phyloP scores from a whole-genome alignment of 2,888 invertebrate species.

The Drosophila barbarae region DNA sequence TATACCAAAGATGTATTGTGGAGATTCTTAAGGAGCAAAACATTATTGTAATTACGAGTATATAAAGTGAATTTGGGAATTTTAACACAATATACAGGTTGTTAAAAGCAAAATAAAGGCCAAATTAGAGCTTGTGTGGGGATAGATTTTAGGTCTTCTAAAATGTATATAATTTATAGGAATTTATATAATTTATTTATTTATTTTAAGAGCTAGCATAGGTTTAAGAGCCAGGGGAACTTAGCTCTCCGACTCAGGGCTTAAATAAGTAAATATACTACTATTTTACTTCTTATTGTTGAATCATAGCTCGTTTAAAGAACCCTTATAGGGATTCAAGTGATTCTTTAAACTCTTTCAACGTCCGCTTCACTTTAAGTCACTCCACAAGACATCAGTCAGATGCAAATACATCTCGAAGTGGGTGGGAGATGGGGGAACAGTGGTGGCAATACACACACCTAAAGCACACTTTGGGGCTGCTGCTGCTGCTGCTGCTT shows the following conservation, averaged over 20 bases:
- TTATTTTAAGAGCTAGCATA: not conserved
- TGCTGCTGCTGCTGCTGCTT: constrained; percentile 4
- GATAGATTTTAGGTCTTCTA: not conserved
- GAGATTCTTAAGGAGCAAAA: not conserved
- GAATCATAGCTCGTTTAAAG: too few species aligned
- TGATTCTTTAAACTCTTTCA: not conserved
- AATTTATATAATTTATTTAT: not conserved
- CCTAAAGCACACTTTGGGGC: constrained; percentile 33
- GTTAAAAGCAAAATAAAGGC: too few species aligned
- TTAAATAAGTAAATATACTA: too few species aligned
- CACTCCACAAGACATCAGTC: not conserved
- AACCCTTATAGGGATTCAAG: too few species aligned
- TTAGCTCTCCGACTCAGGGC: not conserved
- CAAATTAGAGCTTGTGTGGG: not conserved
- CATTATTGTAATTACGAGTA: too few species aligned
- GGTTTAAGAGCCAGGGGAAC: not conserved
- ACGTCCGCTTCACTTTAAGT: not conserved
- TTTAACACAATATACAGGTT: not conserved
- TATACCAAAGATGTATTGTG: not conserved
- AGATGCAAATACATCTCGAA: constrained; percentile 1
- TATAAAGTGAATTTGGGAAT: too few species aligned
- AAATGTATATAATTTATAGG: too few species aligned
- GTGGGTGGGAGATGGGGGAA: not conserved
- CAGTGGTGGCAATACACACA: constrained; percentile 6
- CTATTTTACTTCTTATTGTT: not conserved